Base-by-base conservation (phyloP, 2,888 invertebrate species). In the Erebia ligea region DNA sequence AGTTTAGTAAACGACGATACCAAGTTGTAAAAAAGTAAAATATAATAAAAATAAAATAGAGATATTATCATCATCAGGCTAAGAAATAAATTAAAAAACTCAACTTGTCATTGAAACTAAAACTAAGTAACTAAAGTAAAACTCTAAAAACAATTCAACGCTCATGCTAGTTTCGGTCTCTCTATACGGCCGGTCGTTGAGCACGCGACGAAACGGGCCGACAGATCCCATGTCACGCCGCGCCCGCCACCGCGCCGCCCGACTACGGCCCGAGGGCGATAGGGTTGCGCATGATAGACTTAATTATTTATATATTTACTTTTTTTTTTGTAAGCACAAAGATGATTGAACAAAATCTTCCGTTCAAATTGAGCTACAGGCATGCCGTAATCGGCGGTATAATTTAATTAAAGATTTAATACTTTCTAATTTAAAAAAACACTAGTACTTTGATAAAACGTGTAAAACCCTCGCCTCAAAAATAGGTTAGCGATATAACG, bases 151-250 rank as follows among this genome's bases (percentile, higher is more conserved):
- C 8, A 57, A n/a, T 15, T 3, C 45, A 66, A 66, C 9, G 56
- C 42, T 66, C 42, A 9, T 15, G 66, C 70, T 67, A 4, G 5
- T 4, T 19, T 65, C 34, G 67, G 75, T 76, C 81, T 78, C 76
- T 58, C 64, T 82, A 80, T 40, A 77, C 68, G 65, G 70, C 68
- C 73, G 68, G 74, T 72, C 72, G 76, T 71, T 70, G 73, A 81
- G 82, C 83, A 84, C 85, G 84, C 84, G 84, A 85, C 80, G 82
- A 79, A 78, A 78, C 82, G 82, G 81, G 79, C 82, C 80, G 79
- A 78, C 80, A 77, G 83, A 82, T 83, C 84, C 82, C 79, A 74
- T 80, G 82, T 81, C 82, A 80, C 82, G 79, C 78, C 76, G 71
- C 79, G 74, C 77, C 71, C 77, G 75, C 76, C 73, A 70, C 73